These are phyloP conservation scores for Nanorana parkeri DNA, from an alignment of 2,113 vertebrate species.

Conservation along the genomic window DNA sequence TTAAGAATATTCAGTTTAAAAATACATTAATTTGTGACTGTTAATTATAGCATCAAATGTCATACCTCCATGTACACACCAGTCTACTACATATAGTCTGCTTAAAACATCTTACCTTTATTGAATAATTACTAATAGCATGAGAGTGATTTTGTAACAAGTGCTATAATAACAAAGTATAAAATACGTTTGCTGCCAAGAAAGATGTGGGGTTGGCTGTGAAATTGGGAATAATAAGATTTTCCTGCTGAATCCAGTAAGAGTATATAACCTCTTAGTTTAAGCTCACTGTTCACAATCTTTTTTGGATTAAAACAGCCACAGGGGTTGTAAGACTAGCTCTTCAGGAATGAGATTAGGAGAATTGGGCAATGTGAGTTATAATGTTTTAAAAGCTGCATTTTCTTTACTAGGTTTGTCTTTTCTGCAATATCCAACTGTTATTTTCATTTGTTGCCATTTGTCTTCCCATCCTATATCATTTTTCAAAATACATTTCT, in stretches of 20 bases:
- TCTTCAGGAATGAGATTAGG: conserved; percentile 33
- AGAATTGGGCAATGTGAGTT: conserved; percentile 29
- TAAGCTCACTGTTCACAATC: conserved; percentile 34
- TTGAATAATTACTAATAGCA: neutral
- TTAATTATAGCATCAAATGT: too few relatives aligned
- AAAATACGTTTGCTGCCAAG: neutral
- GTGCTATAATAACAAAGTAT: neutral
- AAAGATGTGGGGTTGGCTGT: conserved; percentile 6
- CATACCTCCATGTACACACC: too few relatives aligned
- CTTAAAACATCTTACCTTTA: neutral
- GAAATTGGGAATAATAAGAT: conserved; percentile 25
- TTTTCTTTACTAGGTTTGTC: conserved; percentile 23
- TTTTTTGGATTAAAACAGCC: conserved; percentile 42
- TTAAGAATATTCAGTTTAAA: too few relatives aligned
- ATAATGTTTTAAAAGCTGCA: conserved; percentile 21
- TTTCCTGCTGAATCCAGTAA: conserved; percentile 14
- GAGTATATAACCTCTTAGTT: conserved; percentile 38
- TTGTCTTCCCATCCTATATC: neutral
- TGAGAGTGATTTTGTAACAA: neutral
- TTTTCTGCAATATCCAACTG: conserved; percentile 21
- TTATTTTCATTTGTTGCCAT: conserved; percentile 14
- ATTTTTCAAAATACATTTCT: neutral
- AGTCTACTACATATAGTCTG: too few relatives aligned
- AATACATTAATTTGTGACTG: too few relatives aligned
- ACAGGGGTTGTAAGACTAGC: conserved; percentile 16